Base-by-base conservation (phyloP, 1,140 invertebrate genomes). In the Eumaeus atala region DNA sequence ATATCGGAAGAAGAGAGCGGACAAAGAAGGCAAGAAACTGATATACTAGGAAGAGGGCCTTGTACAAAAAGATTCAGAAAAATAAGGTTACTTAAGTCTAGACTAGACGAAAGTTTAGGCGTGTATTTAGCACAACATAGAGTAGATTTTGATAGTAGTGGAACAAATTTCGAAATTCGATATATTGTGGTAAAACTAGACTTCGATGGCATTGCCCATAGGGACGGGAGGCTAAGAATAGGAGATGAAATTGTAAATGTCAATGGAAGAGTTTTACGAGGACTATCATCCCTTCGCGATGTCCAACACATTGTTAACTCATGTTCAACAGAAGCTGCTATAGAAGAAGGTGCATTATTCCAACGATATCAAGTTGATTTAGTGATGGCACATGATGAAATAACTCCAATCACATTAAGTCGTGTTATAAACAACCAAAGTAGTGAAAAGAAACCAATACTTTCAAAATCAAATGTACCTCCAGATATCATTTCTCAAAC, bases 221-320 rank as follows among this genome's bases (percentile, higher is more conserved):
- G 94, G 78, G 95, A 96, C 74, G 94, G 94, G 0, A 90, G 94
- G 56, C 87, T 96, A 55, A 90, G 92, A 64, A 89, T 94, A 44
- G 94, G 94, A 6, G 95, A 96, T 83, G 95, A 96, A 87, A 92
- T 96, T 54, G 91, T 96, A 11, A 94, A 95, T 79, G 94, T 96
- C 8, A 96, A 96, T 77, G 94, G 94, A 1, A 91, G 92, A 69
- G 90, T 94, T 58, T 84, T 97, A 56, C 90, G 93, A 48, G 95
- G 93, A 0, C 85, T 96, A 53, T 91, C 92, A 50, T 92, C 89
- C n/a, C 72, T 92, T 34, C 89, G 89, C 70, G 89, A 91, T 67
- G 91, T 92, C 11, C 91, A 92, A 59, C 73, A 87, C 56, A 88
- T 89, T 48, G 81, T 90, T 12, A 89, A 89, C 66, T 87, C 84